Conservation (phyloP, 1,140 invertebrate species). For the Carposina sasakii region DNA sequence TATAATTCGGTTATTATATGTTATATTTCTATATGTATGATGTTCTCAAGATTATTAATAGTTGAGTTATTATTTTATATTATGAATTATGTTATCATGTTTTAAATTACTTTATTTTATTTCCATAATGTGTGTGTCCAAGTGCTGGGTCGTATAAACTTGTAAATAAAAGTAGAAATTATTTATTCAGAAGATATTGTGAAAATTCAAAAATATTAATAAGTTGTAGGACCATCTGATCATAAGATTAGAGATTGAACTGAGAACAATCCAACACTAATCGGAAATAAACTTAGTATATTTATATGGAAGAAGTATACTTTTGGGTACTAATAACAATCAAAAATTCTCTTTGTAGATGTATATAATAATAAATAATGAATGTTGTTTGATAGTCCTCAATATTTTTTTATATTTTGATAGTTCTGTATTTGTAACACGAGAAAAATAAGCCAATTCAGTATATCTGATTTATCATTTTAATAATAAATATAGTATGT, state of each 20-base stretch:
- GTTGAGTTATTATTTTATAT: constrained; percentile 30
- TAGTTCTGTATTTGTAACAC: constrained; percentile 72
- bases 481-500: constrained; percentile 47
- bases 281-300: constrained; percentile 59
- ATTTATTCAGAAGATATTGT: too few relatives aligned
- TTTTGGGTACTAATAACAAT: constrained; percentile 59
- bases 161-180: constrained; percentile 68
- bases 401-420: constrained; percentile 75
- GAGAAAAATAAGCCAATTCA: constrained; percentile 66
- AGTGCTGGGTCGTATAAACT: constrained; percentile 67
- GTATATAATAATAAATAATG: constrained; percentile 66
- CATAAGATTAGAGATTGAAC: constrained; percentile 55
- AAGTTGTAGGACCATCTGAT: constrained; percentile 42
- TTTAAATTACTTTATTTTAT: constrained; percentile 56
- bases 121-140: constrained; percentile 66
- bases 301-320: constrained; percentile 65
- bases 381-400: constrained; percentile 72
- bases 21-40: too few relatives aligned
- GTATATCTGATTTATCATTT: constrained; percentile 68
- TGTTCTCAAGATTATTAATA: constrained; percentile 37
- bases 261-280: constrained; percentile 48
- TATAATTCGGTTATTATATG: too few relatives aligned
- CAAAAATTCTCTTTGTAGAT: constrained; percentile 69
- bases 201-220: too few relatives aligned
- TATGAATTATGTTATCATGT: constrained; percentile 34